These are phyloP conservation scores for Lepidurus apus DNA, from an alignment of 1,140 invertebrate genomes.

Conservation along the genomic window DNA sequence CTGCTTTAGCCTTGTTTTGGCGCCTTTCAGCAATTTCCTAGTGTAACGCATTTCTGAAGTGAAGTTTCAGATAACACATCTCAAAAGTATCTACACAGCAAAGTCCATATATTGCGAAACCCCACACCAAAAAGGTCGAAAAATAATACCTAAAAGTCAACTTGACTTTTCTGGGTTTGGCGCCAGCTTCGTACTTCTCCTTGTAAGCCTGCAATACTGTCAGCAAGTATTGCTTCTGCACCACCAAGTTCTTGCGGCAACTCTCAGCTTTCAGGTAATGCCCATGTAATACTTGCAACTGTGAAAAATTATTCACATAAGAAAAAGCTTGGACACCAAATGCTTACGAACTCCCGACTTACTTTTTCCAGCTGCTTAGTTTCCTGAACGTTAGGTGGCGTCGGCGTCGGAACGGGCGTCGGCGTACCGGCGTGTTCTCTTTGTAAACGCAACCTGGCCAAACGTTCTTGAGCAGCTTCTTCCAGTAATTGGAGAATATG, in stretches of 20 bases:
- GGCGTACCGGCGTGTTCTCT: not conserved
- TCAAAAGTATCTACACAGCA: too few species aligned
- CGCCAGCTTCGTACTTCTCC: not conserved
- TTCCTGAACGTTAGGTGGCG: not conserved
- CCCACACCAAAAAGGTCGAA: not conserved
- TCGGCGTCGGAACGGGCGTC: not conserved
- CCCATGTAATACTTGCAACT: not conserved
- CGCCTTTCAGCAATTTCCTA: too few species aligned
- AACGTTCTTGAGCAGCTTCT: slow-evolving; percentile 5
- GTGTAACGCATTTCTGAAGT: too few species aligned
- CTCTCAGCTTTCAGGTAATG: slow-evolving; percentile 14
- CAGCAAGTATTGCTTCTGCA: not conserved
- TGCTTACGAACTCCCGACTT: too few species aligned
- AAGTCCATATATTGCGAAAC: too few species aligned
- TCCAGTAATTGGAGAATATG: not conserved
- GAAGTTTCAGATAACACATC: too few species aligned
- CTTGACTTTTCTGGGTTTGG: not conserved
- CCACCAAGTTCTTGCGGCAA: not conserved
- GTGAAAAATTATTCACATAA: not conserved
- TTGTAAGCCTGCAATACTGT: not conserved
- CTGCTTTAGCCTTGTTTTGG: too few species aligned
- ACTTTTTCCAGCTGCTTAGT: not conserved
- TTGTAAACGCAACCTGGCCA: not conserved
- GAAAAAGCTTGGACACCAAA: too few species aligned
- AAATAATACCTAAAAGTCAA: not conserved